phyloP scores from a whole-genome alignment of 2,113 vertebrate genomes.

The Trichechus manatus region DNA sequence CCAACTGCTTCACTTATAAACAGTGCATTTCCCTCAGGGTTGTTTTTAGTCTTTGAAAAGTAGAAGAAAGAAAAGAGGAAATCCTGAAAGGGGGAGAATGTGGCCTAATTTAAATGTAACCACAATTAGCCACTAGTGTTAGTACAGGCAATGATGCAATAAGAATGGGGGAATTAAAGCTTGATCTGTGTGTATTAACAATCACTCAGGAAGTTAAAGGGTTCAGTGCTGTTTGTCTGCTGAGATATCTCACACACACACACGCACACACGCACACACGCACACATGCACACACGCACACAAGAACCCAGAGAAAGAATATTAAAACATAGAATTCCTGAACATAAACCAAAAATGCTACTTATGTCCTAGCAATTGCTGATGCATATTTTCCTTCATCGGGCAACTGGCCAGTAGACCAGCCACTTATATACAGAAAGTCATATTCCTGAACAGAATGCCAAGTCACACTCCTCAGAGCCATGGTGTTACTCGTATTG shows the following conservation, averaged over 20 bases:
- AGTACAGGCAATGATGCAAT: slow-evolving; percentile 53
- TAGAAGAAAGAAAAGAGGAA: slow-evolving; percentile 63
- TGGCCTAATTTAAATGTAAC: slow-evolving; percentile 62
- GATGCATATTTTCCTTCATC: slow-evolving; percentile 78
- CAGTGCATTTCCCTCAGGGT: slow-evolving; percentile 29
- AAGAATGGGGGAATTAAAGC: not conserved
- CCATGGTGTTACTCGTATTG: not conserved
- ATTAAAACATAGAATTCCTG: slow-evolving; percentile 80
- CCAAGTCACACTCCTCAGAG: slow-evolving; percentile 53
- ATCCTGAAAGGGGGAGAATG: slow-evolving; percentile 64
- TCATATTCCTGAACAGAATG: slow-evolving; percentile 64
- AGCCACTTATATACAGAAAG: slow-evolving; percentile 44
- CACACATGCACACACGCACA: not conserved
- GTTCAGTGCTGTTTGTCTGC: not conserved
- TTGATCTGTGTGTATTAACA: not conserved
- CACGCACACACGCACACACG: not conserved
- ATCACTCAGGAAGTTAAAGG: slow-evolving; percentile 66
- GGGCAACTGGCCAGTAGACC: slow-evolving; percentile 43
- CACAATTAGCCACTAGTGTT: not conserved
- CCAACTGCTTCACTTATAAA: slow-evolving; percentile 50
- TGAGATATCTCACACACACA: not conserved
- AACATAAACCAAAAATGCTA: slow-evolving; percentile 81
- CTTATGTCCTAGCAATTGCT: slow-evolving; percentile 69
- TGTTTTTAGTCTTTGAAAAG: slow-evolving; percentile 63
- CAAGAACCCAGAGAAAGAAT: not conserved